Base-by-base conservation (phyloP, 2,113 vertebrate species). In the Corythornis cristatus region DNA sequence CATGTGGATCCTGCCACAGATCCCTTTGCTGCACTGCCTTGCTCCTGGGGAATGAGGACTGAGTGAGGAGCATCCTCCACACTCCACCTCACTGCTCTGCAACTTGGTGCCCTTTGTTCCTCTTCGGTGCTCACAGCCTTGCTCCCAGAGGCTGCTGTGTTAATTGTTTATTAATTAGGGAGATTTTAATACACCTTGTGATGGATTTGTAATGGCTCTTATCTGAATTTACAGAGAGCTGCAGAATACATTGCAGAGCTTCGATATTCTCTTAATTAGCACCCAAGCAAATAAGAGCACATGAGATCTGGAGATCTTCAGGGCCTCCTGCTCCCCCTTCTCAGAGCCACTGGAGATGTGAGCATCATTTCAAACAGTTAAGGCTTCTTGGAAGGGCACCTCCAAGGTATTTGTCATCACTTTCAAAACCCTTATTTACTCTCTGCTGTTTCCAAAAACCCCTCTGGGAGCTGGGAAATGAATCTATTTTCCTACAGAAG, bases 171-270 rank as follows among this genome's bases (percentile, higher is more conserved):
- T 94, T 90, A 91, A 91, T 85, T 66, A 77, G 76, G 64, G 51
- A 46, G 53, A 78, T 87, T 78, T 89, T 68, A 86, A 61, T 85
- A 46, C n/a, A 61, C 64, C 65, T 85, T 51, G 43, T 81, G 93
- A 90, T 62, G 85, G 87, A 60, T 91, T 93, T 80, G 68, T 90
- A 89, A 89, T 87, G 60, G 80, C 50, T 85, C 48, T 95, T 83
- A 74, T 94, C 91, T 81, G 83, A 74, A 64, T 73, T 83, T 68
- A 80, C 43, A 68, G 89, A 66, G 85, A 86, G 43, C 15, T 87
- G 64, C 67, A 80, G 83, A 79, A 84, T 28, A 87, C 82, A 68
- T 22, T 25, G 56, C 64, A 51, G 56, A 86, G 64, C 40, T 81
- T 65, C 0, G 0, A 60, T 45, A 26, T 43, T 72, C 72, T 86